A percentile compares a stretch with the other conserved stretches of the same genome.
Conservation (phyloP, 2,888 invertebrate genomes). For the Parnassius orleans region DNA sequence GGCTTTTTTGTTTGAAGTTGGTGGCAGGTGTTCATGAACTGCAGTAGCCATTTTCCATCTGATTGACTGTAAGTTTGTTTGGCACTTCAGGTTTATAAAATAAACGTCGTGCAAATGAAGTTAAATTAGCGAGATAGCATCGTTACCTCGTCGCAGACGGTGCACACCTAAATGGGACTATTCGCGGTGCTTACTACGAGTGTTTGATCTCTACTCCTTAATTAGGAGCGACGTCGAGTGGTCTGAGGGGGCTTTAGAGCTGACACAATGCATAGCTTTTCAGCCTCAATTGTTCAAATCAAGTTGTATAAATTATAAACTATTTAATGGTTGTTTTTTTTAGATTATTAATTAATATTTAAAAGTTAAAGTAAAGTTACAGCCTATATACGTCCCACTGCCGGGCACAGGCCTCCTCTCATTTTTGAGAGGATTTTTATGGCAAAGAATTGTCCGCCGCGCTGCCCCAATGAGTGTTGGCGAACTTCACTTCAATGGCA, state of each 20-base stretch:
- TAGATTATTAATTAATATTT: background rate
- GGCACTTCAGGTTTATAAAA: too few species aligned
- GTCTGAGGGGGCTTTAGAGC: slow-evolving; percentile 54
- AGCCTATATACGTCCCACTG: too few species aligned
- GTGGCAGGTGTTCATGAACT: too few species aligned
- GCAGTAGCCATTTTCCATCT: too few species aligned
- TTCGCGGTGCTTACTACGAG: slow-evolving; percentile 8
- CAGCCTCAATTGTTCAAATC: slow-evolving; percentile 43
- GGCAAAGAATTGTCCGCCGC: too few species aligned
- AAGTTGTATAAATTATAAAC: slow-evolving; percentile 46
- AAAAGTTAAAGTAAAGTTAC: too few species aligned
- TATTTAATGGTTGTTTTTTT: slow-evolving; percentile 27
- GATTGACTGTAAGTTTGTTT: too few species aligned
- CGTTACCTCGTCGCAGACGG: slow-evolving; percentile 2
- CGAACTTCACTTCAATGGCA: too few species aligned
- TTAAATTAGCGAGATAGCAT: slow-evolving; percentile 1
- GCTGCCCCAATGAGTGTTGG: too few species aligned
- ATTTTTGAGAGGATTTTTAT: too few species aligned
- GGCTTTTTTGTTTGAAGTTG: too few species aligned
- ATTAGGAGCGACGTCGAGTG: slow-evolving; percentile 72
- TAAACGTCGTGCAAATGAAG: slow-evolving; percentile 12
- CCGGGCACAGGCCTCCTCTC: too few species aligned
- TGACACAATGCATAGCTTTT: slow-evolving; percentile 56
- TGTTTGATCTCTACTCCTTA: slow-evolving; percentile 50
- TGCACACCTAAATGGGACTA: slow-evolving; percentile 14